These are phyloP conservation scores for Diplolepis rosae DNA, from an alignment of 2,888 invertebrate species.

Conservation along the genomic window DNA sequence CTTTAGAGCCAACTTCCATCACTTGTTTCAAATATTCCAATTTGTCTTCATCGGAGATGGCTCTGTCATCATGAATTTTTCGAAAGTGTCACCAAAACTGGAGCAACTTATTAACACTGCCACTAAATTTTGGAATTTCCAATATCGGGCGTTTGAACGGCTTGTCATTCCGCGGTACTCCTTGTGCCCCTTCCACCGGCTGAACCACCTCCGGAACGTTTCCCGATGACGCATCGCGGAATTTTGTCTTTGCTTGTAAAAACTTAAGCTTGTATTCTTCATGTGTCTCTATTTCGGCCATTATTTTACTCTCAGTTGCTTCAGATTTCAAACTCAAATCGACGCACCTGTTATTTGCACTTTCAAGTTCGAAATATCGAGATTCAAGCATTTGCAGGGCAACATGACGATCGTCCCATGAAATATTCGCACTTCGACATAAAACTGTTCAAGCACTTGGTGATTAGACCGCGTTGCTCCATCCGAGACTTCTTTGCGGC, in stretches of 20 bases:
- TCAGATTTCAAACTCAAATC: too few relatives aligned
- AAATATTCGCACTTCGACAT: conserved; percentile 24
- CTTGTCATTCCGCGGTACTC: too few relatives aligned
- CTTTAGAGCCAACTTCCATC: conserved; percentile 46
- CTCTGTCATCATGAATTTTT: conserved; percentile 52
- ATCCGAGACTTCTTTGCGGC: conserved; percentile 44
- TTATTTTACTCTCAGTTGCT: too few relatives aligned
- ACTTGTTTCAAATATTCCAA: conserved; percentile 53
- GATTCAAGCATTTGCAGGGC: conserved; percentile 38
- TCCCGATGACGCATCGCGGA: too few relatives aligned
- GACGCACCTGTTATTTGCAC: too few relatives aligned
- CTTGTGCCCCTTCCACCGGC: too few relatives aligned
- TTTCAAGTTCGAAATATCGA: conserved; percentile 37
- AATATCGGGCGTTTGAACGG: conserved; percentile 39
- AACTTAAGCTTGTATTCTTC: too few relatives aligned
- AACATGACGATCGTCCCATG: conserved; percentile 11
- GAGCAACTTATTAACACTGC: conserved; percentile 52
- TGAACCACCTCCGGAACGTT: too few relatives aligned
- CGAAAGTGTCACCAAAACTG: conserved; percentile 56
- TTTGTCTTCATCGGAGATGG: conserved; percentile 48
- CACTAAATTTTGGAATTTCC: conserved; percentile 52
- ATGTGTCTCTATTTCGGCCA: too few relatives aligned
- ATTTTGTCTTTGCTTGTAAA: too few relatives aligned
- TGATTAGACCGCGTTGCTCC: conserved; percentile 47
- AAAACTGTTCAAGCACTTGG: conserved; percentile 38